Base-by-base conservation (phyloP, 1,140 invertebrate genomes). In the Brachionus sp. region DNA sequence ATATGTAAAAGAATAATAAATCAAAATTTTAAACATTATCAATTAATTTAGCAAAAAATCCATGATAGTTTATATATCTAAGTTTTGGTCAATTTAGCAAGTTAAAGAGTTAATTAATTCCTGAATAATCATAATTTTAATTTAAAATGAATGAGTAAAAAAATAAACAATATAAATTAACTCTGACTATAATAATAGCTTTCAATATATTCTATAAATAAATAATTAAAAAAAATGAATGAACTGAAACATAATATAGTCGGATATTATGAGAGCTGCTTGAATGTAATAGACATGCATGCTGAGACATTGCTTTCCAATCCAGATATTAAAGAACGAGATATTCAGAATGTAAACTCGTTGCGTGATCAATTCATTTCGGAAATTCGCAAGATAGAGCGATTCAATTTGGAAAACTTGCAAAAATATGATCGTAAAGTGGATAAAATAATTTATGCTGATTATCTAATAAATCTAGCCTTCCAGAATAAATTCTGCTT, bases 401-500 rank as follows among this genome's bases (percentile, higher is more conserved):
- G 33, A 66, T 66, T 33, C 29, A 66, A 66, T 66, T 6, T 66
- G 29, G 33, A 66, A 33, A 66, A 33, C 13, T 66, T 66, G n/a
- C 13, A 66, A 33, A 33, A 33, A 37, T n/a, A 9, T 33, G 2
- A 5, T 23, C 9, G 25, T 23, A 16, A 66, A 66, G 12, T 13
- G 9, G 25, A 66, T 33, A 66, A 66, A 33, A 33, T 66, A 23
- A 37, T 66, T 37, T 66, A 66, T n/a, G 64, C n/a, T 10, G 64
- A 66, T 33, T 66, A 66, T 37, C n/a, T 66, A 12, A 66, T 66
- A 4, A 66, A 66, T 66, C n/a, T 66, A 37, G 64, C 64, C 13
- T 66, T 66, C 29, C 9, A 66, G 7, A 66, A 33, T 66, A 66
- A 66, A 66, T 66, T 66, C 29, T 66, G 64, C 33, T 66, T 66